Evolutionary conservation across 92 coral and sea anemone genomes (phyloP).

Genomic region (Umimayanthus kanabou): DNA sequence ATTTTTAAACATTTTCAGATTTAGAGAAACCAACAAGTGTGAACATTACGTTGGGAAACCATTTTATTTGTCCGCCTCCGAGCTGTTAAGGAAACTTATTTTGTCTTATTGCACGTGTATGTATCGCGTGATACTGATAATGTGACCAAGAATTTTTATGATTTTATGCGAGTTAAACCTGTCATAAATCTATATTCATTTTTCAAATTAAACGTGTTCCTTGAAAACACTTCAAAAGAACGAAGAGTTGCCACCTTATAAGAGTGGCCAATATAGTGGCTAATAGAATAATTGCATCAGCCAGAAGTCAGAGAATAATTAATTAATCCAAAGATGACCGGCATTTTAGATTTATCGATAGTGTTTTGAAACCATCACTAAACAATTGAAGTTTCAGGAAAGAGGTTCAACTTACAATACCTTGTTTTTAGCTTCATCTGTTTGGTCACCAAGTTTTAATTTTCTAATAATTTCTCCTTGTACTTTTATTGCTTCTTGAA

Average conservation of each 20-base stretch:
- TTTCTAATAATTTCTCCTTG: constrained; percentile 82
- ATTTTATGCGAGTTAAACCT: no score
- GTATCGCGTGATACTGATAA: neutral
- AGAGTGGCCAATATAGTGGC: no score
- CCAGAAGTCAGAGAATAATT: neutral
- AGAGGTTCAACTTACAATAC: constrained; percentile 36
- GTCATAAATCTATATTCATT: no score
- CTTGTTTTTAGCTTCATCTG: constrained; percentile 95
- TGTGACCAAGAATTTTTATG: neutral
- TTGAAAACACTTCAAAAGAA: no score
- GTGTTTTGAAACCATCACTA: neutral
- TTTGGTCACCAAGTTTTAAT: constrained; percentile 81
- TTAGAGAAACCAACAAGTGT: no score
- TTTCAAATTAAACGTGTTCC: no score
- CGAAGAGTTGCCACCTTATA: no score
- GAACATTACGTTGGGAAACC: neutral
- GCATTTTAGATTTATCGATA: no score
- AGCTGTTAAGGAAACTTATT: neutral
- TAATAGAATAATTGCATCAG: constrained; percentile 9
- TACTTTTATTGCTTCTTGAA: constrained; percentile 76
- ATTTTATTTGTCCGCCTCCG: neutral
- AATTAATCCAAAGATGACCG: neutral
- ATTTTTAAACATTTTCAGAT: no score
- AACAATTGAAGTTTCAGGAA: neutral
- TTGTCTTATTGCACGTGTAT: neutral